Percentiles rank a stretch among this genome's conserved stretches.
Conservation (phyloP, 2,113 vertebrate species). For the Catharus fuscescens region DNA sequence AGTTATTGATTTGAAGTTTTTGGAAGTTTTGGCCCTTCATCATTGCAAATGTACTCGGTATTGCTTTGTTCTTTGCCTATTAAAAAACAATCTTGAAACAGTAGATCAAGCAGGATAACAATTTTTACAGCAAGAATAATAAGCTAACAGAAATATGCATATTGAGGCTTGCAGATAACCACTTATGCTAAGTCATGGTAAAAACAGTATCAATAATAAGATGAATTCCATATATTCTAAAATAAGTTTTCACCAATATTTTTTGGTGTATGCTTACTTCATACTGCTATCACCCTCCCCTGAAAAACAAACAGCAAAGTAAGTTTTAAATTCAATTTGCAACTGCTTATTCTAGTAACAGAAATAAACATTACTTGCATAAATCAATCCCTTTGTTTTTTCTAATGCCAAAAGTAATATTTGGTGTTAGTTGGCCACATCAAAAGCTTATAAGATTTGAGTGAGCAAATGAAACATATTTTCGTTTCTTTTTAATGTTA, state of each 20-base stretch:
- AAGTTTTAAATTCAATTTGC: constrained; percentile 24
- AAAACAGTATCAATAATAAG: not conserved
- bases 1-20: not conserved
- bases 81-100: not conserved
- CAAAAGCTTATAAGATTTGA: constrained; percentile 22
- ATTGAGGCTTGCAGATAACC: not conserved
- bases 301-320: constrained; percentile 20
- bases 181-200: not conserved
- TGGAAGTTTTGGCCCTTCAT: not conserved
- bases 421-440: constrained; percentile 35
- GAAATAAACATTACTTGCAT: constrained; percentile 13
- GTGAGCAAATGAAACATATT: not conserved
- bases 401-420: constrained; percentile 26
- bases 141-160: not conserved
- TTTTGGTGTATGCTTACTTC: not conserved
- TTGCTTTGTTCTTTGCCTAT: not conserved
- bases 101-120: not conserved
- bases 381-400: constrained; percentile 18
- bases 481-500: not conserved
- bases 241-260: not conserved
- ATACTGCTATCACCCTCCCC: not conserved
- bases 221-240: not conserved
- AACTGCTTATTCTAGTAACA: constrained; percentile 10
- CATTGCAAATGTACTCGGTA: not conserved
- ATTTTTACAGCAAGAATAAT: constrained; percentile 1